phyloP scores from a whole-genome alignment of 2,888 invertebrate genomes.

The Xestia sexstrigata region DNA sequence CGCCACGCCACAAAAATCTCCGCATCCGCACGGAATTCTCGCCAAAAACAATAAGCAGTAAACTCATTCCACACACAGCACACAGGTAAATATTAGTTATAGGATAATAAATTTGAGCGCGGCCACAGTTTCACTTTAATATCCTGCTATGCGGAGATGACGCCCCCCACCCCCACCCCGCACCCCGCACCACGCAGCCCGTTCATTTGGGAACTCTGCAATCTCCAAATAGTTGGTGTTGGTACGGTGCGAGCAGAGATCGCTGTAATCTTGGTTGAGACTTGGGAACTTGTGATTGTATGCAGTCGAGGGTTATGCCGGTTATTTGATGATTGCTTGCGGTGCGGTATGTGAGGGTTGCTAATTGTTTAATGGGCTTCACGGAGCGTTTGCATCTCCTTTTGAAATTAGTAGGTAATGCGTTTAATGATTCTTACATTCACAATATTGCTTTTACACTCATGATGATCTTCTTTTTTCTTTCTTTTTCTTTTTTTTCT shows the following conservation, averaged over 20 bases:
- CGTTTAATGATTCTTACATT: neutral
- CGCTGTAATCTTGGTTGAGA: conserved; percentile 63
- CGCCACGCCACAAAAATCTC: conserved; percentile 45
- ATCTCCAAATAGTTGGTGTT: conserved; percentile 70
- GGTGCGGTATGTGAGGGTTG: conserved; percentile 5
- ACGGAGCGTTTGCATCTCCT: neutral
- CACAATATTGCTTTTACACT: neutral
- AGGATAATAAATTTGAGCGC: conserved; percentile 73
- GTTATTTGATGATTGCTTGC: conserved; percentile 43
- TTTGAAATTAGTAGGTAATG: neutral
- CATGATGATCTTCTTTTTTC: neutral
- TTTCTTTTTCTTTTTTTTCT: too few relatives aligned
- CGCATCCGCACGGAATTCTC: conserved; percentile 38
- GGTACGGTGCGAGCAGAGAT: conserved; percentile 41
- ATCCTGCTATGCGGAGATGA: conserved; percentile 71
- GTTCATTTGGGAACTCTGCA: conserved; percentile 61
- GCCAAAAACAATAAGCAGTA: conserved; percentile 60
- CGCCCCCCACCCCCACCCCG: conserved; percentile 38
- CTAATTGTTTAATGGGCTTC: conserved; percentile 14
- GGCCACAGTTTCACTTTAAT: conserved; percentile 74
- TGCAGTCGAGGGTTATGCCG: conserved; percentile 42
- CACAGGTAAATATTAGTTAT: conserved; percentile 77
- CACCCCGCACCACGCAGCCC: neutral
- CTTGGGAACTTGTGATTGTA: conserved; percentile 58
- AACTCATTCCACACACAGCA: conserved; percentile 60